Evolutionary conservation across 2,888 invertebrate genomes (phyloP), one percentile per base, ranked within the genome.

Genomic region (Dynastes grantii): DNA sequence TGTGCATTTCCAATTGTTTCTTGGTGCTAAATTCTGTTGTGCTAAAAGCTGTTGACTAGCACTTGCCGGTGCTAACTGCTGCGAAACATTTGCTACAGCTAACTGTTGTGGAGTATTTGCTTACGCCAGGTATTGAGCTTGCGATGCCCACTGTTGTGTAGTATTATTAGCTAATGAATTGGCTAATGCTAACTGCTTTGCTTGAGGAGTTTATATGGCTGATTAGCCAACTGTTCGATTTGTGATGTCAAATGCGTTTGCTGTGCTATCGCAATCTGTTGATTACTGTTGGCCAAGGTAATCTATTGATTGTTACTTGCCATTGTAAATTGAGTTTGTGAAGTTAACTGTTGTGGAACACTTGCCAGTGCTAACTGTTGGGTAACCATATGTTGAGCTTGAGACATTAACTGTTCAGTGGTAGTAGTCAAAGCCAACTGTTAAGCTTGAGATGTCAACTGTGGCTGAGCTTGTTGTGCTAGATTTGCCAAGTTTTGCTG

Each of bases 401-500:
- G 88, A 0, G 87, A 85, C 13, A 86, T 83, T 40, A 86, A 79
- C 55, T 85, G 85, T 64, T 85, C 86, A 5, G 87, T 86, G 0
- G 87, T 87, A 9, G 87, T 88, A 3, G 88, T 88, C 64, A 85
- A 80, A 0, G 86, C 85, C 32, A 88, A 81, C 78, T 88, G 88
- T 79, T 88, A 88, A 8, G 87, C 87, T 79, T 87, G 85, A 4
- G 85, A 85, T 6, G 86, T 86, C 65, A 86, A 79, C 75, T 86
- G 87, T 2, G 85, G 85, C 78, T 86, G 87, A 37, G 84, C 83
- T 70, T 85, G 85, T 53, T 85, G 86, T 32, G 88, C 88, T 75
- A 88, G 79, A 81, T 88, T 88, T 11, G 88, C 88, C 45, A 88
- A 81, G 82, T 87, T 88, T 78, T 88, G 88, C 79, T 88, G 88